These are phyloP conservation scores for Hippocampus mohnikei DNA, from an alignment of 2,113 vertebrate species.

Conservation along the genomic window DNA sequence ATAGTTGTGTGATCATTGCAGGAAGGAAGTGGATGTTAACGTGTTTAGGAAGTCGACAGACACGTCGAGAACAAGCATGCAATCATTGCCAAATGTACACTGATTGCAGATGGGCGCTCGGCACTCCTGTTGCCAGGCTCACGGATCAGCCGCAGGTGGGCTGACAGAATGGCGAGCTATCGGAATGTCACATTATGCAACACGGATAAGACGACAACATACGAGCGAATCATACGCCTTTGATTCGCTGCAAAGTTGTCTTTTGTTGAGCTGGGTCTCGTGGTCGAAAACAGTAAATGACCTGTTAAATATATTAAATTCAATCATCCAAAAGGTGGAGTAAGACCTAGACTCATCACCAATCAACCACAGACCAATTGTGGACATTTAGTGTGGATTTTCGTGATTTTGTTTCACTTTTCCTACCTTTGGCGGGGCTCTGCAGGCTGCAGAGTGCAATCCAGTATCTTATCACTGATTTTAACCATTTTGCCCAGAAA, in stretches of 20 bases:
- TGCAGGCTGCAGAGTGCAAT: no score
- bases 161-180: constrained; percentile 10
- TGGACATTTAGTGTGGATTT: background rate
- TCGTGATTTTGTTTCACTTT: background rate
- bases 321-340: background rate
- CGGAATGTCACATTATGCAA: constrained; percentile 2
- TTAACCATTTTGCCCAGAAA: no score
- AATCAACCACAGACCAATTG: background rate
- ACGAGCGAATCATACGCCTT: background rate
- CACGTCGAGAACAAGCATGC: constrained; percentile 10
- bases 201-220: accelerated
- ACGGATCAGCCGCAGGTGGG: constrained; percentile 16
- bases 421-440: no score
- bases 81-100: constrained; percentile 28
- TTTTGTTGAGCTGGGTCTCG: background rate
- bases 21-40: constrained; percentile 21
- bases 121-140: constrained; percentile 23
- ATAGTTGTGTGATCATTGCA: background rate
- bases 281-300: background rate
- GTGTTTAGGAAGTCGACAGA: constrained; percentile 11
- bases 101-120: constrained; percentile 53
- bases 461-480: no score
- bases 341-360: background rate
- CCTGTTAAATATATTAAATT: background rate
- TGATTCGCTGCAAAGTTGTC: background rate